Base-by-base conservation (phyloP, 2,113 vertebrate species). In the Dicaeum eximium region DNA sequence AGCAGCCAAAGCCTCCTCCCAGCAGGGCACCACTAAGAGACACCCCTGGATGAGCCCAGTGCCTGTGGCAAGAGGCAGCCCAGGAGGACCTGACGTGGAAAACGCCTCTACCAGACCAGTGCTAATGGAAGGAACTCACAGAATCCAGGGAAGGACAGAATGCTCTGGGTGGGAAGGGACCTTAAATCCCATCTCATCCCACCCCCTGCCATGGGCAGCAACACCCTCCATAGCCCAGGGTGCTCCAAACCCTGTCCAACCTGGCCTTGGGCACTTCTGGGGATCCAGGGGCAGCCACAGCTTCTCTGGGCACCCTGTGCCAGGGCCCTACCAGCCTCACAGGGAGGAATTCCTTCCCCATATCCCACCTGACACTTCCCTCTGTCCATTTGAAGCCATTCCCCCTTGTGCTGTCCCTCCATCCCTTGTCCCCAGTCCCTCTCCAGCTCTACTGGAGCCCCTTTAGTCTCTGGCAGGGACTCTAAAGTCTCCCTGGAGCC, bases 171-270 rank as follows among this genome's bases (percentile, higher is more conserved):
- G 4, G 44, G 42, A 38, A 44, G 8, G 33, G 44, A 28, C 33
- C 5, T 37, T 2, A 33, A n/a, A 58, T 8, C 1, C 2, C 67
- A 37, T 28, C 19, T 4, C 1, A 4, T 65, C 0, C 15, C 22
- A 50, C 7, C 15, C 10, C 21, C 35, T 64, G 50, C 35, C 35
- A 15, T 13, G 14, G 37, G 4, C 57, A 80, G 42, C 31, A 66
- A 48, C 25, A 15, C 4, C 8, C 56, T 0, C 50, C 42, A 31
- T 6, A 0, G 2, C 50, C 35, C 50, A 35, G 40, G n/a, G 0
- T 53, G 23, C 19, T 78, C 84, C 54, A 6, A n/a, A 15, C 13
- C 38, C 38, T 0, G 0, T 10, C 38, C n/a, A 79, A 0, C 56
- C 84, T 31, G 57, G 65, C 50, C 66, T 42, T 31, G 75, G 66